These are phyloP conservation scores for Athripsodes cinereus DNA, from an alignment of 2,888 invertebrate species.

Conservation along the genomic window DNA sequence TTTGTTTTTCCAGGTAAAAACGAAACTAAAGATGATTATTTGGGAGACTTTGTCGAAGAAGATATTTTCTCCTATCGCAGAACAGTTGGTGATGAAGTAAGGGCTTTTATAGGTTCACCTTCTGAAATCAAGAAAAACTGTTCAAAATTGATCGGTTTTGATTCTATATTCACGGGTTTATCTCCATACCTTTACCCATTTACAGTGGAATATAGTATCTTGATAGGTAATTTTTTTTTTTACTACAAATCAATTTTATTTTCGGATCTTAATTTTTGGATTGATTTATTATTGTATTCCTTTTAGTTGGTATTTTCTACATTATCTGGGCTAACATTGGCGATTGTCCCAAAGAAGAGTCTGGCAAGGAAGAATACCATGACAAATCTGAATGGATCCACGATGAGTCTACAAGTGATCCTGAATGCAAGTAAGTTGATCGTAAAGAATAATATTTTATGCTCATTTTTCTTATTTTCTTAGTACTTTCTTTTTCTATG, in stretches of 20 bases:
- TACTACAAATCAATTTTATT: too few relatives aligned
- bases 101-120: constrained; percentile 37
- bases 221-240: constrained; percentile 54
- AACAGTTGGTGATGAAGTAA: too few relatives aligned
- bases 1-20: too few relatives aligned
- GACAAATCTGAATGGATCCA: constrained; percentile 18
- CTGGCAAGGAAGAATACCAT: constrained; percentile 34
- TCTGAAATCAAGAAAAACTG: constrained; percentile 43
- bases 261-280: too few relatives aligned
- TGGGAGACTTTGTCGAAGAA: too few relatives aligned
- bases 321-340: constrained; percentile 72
- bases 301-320: constrained; percentile 62
- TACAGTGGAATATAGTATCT: constrained; percentile 73
- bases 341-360: constrained; percentile 44
- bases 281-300: constrained; percentile 6
- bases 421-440: constrained; percentile 34
- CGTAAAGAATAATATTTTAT: too few relatives aligned
- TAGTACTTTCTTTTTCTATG: too few relatives aligned
- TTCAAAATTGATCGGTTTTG: constrained; percentile 42
- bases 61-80: too few relatives aligned
- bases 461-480: too few relatives aligned
- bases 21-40: too few relatives aligned
- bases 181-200: constrained; percentile 77
- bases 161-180: constrained; percentile 51
- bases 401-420: constrained; percentile 11